Base-by-base conservation (phyloP, 1,140 invertebrate species). In the Cherax quadricarinatus region DNA sequence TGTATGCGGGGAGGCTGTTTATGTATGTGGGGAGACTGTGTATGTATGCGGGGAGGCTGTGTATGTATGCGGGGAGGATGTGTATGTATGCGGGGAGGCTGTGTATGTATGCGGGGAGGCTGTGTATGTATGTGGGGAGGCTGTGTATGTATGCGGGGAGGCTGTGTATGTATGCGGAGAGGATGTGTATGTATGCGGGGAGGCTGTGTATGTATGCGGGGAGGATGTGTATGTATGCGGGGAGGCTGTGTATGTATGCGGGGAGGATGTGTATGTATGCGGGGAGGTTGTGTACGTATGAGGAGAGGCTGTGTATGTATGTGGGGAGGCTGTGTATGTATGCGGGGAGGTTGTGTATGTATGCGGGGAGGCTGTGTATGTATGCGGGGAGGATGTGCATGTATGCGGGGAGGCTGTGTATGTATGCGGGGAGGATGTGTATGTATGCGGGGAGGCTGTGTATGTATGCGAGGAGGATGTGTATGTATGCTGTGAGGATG, bases 41-140 rank as follows among this genome's bases (percentile, higher is more conserved):
- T 57, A 51, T 57, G 84, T 73, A 12, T 73, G 57, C n/a, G n/a
- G n/a, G n/a, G n/a, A n/a, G n/a, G 0, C 53, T 41, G 24, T 66
- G 83, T 66, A 24, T 84, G 21, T 84, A 51, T 84, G 48, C 10
- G 0, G 30, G 30, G 30, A 41, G 30, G 30, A 0, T 41, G 30
- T 84, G 82, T 57, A 51, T 57, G 84, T 73, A 12, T 73, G 57
- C n/a, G n/a, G n/a, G n/a, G n/a, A n/a, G n/a, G n/a, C n/a, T n/a
- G n/a, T n/a, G n/a, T n/a, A n/a, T n/a, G n/a, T n/a, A n/a, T n/a
- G n/a, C n/a, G n/a, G n/a, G n/a, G n/a, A n/a, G n/a, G 0, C 53
- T 41, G 24, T 66, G 83, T 66, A 24, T 84, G 21, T 84, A 51
- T 84, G 48, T 10, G 0, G 30, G 30, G 30, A 41, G 30, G 30